These are phyloP conservation scores for Ambastaia sidthimunki DNA, from an alignment of 2,797 vertebrate genomes.

Conservation along the genomic window DNA sequence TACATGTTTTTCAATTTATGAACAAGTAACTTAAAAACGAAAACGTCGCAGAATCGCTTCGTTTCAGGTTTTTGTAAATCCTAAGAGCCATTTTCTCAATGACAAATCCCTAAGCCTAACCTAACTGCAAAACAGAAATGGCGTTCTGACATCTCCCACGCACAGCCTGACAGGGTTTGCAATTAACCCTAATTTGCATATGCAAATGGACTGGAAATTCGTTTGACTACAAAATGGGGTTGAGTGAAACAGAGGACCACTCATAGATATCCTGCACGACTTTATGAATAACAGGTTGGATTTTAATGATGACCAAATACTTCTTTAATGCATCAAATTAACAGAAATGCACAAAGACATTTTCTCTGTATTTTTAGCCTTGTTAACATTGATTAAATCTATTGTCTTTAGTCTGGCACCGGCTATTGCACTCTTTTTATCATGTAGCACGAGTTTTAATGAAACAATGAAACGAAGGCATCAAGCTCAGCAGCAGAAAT, in stretches of 20 bases:
- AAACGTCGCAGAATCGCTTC: not conserved
- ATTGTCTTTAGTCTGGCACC: not conserved
- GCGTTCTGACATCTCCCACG: conserved; percentile 75
- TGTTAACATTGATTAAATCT: not conserved
- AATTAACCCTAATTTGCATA: conserved; percentile 84
- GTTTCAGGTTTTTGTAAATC: conserved; percentile 17
- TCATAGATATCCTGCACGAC: conserved; percentile 27
- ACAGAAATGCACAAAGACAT: not conserved
- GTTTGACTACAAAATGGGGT: conserved; percentile 67
- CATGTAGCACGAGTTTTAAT: not conserved
- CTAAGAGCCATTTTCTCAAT: not conserved
- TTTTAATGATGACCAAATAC: not conserved
- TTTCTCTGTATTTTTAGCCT: not conserved
- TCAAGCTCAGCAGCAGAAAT: conserved; percentile 5
- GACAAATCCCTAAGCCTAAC: conserved; percentile 57
- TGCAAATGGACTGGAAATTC: conserved; percentile 78
- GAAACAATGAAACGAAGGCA: not conserved
- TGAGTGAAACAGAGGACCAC: conserved; percentile 49
- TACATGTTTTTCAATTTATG: not conserved
- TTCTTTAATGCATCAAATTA: not conserved
- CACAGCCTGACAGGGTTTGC: conserved; percentile 77
- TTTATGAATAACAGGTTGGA: conserved; percentile 16
- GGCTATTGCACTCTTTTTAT: conserved; percentile 2
- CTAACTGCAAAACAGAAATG: conserved; percentile 69
- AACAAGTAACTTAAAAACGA: not conserved